These are phyloP conservation scores for Polydrusus cervinus DNA, from an alignment of 2,888 invertebrate species.

Conservation along the genomic window DNA sequence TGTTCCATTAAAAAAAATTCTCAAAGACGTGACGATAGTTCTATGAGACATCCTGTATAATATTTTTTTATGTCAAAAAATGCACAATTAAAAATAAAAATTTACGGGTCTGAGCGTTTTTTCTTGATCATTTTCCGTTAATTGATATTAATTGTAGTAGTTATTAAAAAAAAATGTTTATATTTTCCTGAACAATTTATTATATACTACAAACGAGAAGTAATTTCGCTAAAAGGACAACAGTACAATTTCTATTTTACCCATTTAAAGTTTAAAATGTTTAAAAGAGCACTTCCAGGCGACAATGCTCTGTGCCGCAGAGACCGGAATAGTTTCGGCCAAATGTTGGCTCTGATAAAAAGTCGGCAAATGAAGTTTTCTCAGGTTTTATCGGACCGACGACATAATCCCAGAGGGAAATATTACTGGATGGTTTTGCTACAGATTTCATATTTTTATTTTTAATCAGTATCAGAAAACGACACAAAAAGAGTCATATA, in stretches of 20 bases:
- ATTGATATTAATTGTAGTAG: too few species aligned
- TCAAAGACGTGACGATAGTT: too few species aligned
- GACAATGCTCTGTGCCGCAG: conserved; percentile 23
- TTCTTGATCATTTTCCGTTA: too few species aligned
- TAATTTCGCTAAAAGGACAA: neutral
- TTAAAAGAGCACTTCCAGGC: conserved; percentile 10
- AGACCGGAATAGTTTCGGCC: conserved; percentile 33
- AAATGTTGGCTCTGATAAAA: conserved; percentile 42
- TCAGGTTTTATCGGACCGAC: conserved; percentile 26
- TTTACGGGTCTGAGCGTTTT: too few species aligned
- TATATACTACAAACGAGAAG: neutral
- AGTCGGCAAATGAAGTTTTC: conserved; percentile 37
- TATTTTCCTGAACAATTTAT: too few species aligned
- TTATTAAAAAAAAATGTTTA: neutral
- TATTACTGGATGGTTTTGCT: conserved; percentile 3
- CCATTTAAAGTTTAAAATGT: conserved; percentile 2
- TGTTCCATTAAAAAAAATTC: too few species aligned
- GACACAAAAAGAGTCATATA: too few species aligned
- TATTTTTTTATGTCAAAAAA: too few species aligned
- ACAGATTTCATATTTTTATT: neutral
- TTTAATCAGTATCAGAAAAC: too few species aligned
- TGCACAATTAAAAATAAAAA: too few species aligned
- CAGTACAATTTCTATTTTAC: conserved; percentile 14
- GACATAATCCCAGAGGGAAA: conserved; percentile 12
- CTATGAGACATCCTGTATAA: too few species aligned